These are phyloP conservation scores for Barnardius zonarius DNA, from an alignment of 2,113 vertebrate species.

Conservation along the genomic window DNA sequence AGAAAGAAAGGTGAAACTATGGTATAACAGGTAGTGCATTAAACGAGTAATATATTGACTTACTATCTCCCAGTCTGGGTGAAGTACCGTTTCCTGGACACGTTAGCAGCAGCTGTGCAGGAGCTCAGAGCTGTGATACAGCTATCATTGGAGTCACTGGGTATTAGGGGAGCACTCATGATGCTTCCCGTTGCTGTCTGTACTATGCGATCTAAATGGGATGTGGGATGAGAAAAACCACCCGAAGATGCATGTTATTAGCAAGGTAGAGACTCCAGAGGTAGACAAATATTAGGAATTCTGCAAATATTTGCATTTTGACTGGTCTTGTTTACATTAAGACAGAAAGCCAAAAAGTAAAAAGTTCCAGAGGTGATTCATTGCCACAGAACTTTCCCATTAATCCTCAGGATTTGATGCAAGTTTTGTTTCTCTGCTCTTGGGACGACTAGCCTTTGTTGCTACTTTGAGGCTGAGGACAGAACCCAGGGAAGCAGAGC, in stretches of 20 bases:
- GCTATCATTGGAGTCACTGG: constrained; percentile 76
- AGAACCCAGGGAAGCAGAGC: not conserved
- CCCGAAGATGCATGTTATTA: not conserved
- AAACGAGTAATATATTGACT: not conserved
- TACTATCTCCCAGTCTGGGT: constrained; percentile 82
- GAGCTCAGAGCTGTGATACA: constrained; percentile 76
- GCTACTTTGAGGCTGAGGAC: not conserved
- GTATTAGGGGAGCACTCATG: constrained; percentile 59
- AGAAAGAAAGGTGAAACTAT: not conserved
- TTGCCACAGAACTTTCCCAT: not conserved
- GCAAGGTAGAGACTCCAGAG: not conserved
- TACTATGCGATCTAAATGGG: constrained; percentile 49
- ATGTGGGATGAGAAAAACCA: not conserved
- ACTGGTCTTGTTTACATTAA: not conserved
- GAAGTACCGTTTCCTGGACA: constrained; percentile 73
- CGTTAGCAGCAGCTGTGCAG: constrained; percentile 52
- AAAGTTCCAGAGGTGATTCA: not conserved
- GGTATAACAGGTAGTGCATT: not conserved
- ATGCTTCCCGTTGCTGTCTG: constrained; percentile 68
- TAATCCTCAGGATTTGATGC: not conserved
- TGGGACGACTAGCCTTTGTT: not conserved
- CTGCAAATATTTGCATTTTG: not conserved
- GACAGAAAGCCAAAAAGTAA: not conserved
- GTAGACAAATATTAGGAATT: not conserved
- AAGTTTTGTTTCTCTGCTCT: not conserved